Base-by-base conservation (phyloP, 2,113 vertebrate species). In the Cyphomyrus plagiostoma region DNA sequence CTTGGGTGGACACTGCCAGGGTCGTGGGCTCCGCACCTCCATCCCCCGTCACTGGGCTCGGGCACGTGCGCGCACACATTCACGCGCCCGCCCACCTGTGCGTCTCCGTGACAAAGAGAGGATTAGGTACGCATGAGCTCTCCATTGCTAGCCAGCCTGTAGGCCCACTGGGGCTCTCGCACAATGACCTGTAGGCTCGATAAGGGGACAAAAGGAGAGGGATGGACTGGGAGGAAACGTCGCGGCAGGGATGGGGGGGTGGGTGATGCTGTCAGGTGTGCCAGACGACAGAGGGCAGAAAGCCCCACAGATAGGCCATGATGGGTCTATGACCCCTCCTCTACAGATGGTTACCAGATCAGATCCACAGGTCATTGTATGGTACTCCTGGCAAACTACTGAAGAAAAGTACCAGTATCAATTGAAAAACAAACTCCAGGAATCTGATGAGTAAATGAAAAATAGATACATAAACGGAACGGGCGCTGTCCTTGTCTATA, bases 111-210 rank as follows among this genome's bases (percentile, higher is more conserved):
- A 99, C 98, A 99, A 99, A 99, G 96, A 97, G 95, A 92, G 98
- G 98, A 99, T 99, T 99, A 99, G 95, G 95, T 97, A 99, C 98
- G 98, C 97, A 98, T 99, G 99, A 99, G 97, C 97, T 97, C 96
- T 95, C 96, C 96, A 96, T 97, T 96, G 96, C 97, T 96, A 96
- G 96, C 95, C 1, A 95, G 93, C 94, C 97, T 96, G 96, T 96
- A 94, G 96, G 96, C 95, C 97, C 97, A 26, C 98, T 98, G 99
- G 98, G 98, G 97, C 95, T 96, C 94, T 95, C 97, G 97, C 97
- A 96, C 97, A 98, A 98, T 99, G 98, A 99, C 97, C 97, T 95
- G 95, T 96, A 98, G 97, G 97, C 96, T 97, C 95, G 98, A 99
- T 99, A 99, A 99, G 98, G 97, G 98, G 97, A 99, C 98, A 99